Conservation (phyloP, 1,140 invertebrate species). For the Bombus sylvicola region DNA sequence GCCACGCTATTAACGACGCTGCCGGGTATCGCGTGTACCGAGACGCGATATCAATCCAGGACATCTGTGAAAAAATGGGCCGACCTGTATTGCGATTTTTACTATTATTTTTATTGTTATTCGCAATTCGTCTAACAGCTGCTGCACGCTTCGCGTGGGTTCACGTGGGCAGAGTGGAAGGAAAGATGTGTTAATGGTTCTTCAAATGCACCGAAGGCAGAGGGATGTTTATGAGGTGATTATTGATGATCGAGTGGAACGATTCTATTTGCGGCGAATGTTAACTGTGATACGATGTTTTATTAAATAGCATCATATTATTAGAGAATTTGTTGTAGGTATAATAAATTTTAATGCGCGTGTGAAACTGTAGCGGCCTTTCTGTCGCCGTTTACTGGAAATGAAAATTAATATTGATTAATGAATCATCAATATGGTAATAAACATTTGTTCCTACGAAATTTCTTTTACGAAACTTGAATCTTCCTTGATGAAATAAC, state of each 20-base stretch:
- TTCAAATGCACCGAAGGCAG: neutral
- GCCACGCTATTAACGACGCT: neutral
- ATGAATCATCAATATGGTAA: neutral
- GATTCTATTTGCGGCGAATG: neutral
- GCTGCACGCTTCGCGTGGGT: neutral
- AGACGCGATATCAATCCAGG: constrained; percentile 12
- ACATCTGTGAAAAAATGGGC: constrained; percentile 19
- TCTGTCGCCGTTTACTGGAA: neutral
- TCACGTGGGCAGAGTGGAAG: neutral
- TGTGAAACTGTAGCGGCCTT: neutral
- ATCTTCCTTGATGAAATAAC: neutral
- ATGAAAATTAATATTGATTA: neutral
- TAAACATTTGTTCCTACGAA: neutral
- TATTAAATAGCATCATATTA: neutral
- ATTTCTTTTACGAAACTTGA: neutral
- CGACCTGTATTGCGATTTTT: constrained; percentile 25
- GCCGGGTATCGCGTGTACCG: constrained; percentile 22
- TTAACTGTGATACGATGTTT: neutral
- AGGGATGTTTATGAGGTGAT: neutral
- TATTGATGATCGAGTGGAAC: neutral
- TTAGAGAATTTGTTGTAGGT: neutral
- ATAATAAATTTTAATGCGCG: neutral
- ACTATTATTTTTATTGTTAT: constrained; percentile 33
- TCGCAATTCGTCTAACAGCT: neutral
- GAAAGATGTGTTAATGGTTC: neutral